Percentiles rank a stretch among this genome's conserved stretches.
Evolutionary conservation across 2,888 invertebrate genomes (phyloP).

Genomic region (Helicoverpa assulta): DNA sequence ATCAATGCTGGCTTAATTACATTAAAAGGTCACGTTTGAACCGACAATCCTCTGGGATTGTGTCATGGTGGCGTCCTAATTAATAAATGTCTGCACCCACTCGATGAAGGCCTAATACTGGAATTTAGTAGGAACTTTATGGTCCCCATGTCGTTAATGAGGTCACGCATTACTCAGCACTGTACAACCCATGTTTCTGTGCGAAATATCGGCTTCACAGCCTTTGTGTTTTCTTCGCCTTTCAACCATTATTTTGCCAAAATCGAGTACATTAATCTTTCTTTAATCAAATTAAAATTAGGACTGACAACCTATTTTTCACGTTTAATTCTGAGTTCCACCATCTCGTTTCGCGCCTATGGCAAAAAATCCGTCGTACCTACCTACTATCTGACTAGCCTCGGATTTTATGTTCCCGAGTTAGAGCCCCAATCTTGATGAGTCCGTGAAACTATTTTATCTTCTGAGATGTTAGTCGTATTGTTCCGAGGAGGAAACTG

Average conservation of each 20-base stretch:
- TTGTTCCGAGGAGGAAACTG: constrained; percentile 41
- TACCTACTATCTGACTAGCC: constrained; percentile 39
- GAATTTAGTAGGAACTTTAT: constrained; percentile 73
- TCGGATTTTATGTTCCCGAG: constrained; percentile 43
- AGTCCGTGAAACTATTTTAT: constrained; percentile 52
- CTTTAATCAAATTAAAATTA: constrained; percentile 8
- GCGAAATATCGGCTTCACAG: constrained; percentile 31
- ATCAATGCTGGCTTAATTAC: constrained; percentile 53
- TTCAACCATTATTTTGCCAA: neutral
- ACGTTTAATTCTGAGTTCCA: constrained; percentile 25
- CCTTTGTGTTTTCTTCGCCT: constrained; percentile 2
- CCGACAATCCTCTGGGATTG: constrained; percentile 46
- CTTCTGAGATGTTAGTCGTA: constrained; percentile 35
- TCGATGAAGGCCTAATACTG: constrained; percentile 66
- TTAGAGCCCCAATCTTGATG: constrained; percentile 45
- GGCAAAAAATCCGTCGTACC: constrained; percentile 46
- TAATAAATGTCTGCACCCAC: constrained; percentile 68
- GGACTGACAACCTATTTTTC: constrained; percentile 6
- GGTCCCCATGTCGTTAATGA: constrained; percentile 72
- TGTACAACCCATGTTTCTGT: constrained; percentile 23
- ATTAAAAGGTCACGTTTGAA: constrained; percentile 48
- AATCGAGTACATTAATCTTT: neutral
- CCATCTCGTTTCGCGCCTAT: constrained; percentile 41
- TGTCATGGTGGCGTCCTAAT: constrained; percentile 66
- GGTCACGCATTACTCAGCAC: constrained; percentile 63